Conservation (phyloP, 2,797 vertebrate species). For the Poeciliopsis infans region DNA sequence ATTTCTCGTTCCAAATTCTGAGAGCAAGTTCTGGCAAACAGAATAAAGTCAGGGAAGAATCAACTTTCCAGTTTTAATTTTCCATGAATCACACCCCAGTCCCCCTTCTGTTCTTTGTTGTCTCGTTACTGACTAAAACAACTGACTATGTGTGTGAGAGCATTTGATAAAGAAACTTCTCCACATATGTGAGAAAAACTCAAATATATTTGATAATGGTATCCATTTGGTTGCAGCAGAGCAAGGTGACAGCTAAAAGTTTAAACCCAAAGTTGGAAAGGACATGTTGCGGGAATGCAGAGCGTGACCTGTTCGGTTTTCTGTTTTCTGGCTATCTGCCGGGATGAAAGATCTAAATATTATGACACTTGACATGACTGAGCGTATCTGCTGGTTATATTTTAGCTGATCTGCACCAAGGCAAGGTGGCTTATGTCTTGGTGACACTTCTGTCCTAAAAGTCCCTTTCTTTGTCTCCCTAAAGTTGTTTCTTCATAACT, state of each 20-base stretch:
- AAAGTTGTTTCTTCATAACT: conserved; percentile 47
- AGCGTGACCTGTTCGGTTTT: conserved; percentile 54
- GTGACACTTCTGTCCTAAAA: conserved; percentile 63
- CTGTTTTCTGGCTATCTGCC: conserved; percentile 73
- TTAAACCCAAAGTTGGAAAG: conserved; percentile 70
- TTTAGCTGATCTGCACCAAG: conserved; percentile 65
- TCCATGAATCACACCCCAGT: conserved; percentile 18
- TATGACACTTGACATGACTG: conserved; percentile 81
- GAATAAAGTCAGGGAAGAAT: conserved; percentile 46
- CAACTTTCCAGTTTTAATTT: conserved; percentile 45
- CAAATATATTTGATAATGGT: neutral
- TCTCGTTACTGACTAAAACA: conserved; percentile 17
- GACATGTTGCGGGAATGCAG: conserved; percentile 32
- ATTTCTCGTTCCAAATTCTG: conserved; percentile 46
- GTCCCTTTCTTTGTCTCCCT: conserved; percentile 41
- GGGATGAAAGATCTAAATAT: conserved; percentile 80
- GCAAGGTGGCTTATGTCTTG: conserved; percentile 72
- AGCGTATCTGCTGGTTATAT: conserved; percentile 76
- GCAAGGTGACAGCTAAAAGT: conserved; percentile 51
- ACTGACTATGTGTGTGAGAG: conserved; percentile 2
- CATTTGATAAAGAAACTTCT: conserved; percentile 1
- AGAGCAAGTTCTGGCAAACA: conserved; percentile 38
- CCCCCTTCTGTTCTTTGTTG: conserved; percentile 27
- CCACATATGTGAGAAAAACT: conserved; percentile 7
- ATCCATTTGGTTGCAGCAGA: neutral